Base-by-base conservation (phyloP, 2,113 vertebrate species). In the Capreolus pygargus region DNA sequence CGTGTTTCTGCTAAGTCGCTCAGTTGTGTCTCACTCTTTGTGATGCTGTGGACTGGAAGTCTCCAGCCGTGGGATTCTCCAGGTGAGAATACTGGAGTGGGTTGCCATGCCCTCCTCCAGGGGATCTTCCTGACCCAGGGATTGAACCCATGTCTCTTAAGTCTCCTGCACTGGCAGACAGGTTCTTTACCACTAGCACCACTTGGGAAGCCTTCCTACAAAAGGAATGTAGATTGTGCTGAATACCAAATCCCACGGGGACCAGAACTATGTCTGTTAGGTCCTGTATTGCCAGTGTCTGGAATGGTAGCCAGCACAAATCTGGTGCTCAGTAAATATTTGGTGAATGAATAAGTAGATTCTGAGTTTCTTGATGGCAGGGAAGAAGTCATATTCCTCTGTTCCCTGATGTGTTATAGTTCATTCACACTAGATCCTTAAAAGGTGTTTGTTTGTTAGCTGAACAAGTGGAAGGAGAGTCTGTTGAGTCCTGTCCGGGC, bases 361-460 rank as follows among this genome's bases (percentile, higher is more conserved):
- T 85, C 55, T 57, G 64, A 88, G 64, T 87, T 91, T 93, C 52
- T 91, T 55, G 57, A 60, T 85, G 57, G 36, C 17, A 61, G 90
- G 88, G 36, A 64, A 23, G 14, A 58, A 86, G 39, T 92, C 15
- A 16, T 52, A 15, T 64, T 74, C 5, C 39, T 78, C 64, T 70
- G 19, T 58, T 86, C 17, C 15, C n/a, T 86, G 47, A 21, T 70
- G 28, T 76, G 54, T 89, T 47, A 15, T 12, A 36, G 50, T 81
- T 89, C 23, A 39, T 55, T 91, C 16, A 28, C 47, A 5, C n/a
- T 47, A 23, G 36, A 55, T 11, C 7, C 52, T 57, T 89, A 50
- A 61, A 82, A 58, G 27, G 36, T 61, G 43, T 79, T 84, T 84
- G n/a, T 84, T 90, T 61, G 43, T 92, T 90, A 89, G 67, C 28